phyloP scores from a whole-genome alignment of 2,797 vertebrate species.

The Halcyon leucocephala region DNA sequence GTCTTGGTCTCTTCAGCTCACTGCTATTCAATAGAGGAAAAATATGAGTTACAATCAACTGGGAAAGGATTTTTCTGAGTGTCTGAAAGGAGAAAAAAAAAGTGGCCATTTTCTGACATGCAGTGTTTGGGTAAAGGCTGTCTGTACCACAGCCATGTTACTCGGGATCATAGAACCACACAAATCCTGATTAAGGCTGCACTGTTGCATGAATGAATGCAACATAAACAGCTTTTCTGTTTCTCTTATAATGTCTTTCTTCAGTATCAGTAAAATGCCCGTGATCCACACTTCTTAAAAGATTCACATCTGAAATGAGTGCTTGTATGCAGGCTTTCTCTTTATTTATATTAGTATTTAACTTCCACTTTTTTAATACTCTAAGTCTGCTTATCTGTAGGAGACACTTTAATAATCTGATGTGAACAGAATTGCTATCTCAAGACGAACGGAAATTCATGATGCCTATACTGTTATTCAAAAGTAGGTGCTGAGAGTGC shows the following conservation, averaged over 20 bases:
- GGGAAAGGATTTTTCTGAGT: neutral
- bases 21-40: neutral
- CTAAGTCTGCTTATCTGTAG: neutral
- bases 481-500: neutral
- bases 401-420: slow-evolving; percentile 1
- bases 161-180: neutral
- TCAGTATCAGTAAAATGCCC: neutral
- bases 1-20: neutral
- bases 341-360: neutral
- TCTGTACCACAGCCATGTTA: too few relatives aligned
- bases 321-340: neutral
- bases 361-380: neutral
- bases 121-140: neutral
- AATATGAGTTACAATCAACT: neutral
- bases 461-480: neutral
- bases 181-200: neutral
- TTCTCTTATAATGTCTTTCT: neutral
- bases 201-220: neutral
- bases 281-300: neutral
- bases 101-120: neutral
- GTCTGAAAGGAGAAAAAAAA: neutral
- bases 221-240: neutral
- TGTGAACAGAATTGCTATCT: neutral
- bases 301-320: neutral
- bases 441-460: neutral